phyloP scores from a whole-genome alignment of 35 echinoderm and acorn worm species.

The Diadema setosum region DNA sequence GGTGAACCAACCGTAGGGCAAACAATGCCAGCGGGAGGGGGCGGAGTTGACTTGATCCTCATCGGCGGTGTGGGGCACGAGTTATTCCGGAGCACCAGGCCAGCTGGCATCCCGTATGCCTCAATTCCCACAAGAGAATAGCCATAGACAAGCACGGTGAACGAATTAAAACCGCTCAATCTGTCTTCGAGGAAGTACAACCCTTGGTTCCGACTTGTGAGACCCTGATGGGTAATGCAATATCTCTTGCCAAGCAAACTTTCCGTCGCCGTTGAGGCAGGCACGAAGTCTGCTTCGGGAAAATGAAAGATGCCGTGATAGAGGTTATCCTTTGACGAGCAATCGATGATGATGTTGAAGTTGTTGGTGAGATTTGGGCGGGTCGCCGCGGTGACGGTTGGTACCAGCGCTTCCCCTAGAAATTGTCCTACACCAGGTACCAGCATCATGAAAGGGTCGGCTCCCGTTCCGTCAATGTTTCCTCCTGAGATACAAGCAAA shows the following conservation, averaged over 20 bases:
- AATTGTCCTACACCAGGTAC: slow-evolving; percentile 86
- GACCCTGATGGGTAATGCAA: slow-evolving; percentile 60
- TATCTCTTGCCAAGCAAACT: slow-evolving; percentile 36
- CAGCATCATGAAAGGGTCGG: slow-evolving; percentile 89
- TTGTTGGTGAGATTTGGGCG: slow-evolving; percentile 20
- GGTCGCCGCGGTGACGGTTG: slow-evolving; percentile 11
- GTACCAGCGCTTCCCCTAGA: slow-evolving; percentile 45
- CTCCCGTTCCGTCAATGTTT: slow-evolving; percentile 40
- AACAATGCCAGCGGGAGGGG: neutral
- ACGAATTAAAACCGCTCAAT: slow-evolving; percentile 27
- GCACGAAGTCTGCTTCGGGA: slow-evolving; percentile 43
- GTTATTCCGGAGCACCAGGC: slow-evolving; percentile 62
- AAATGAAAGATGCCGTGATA: slow-evolving; percentile 87
- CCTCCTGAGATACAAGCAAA: slow-evolving; percentile 34
- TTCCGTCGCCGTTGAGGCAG: neutral
- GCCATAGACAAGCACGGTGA: slow-evolving; percentile 63
- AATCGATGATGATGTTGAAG: slow-evolving; percentile 72
- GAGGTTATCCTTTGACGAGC: slow-evolving; percentile 35
- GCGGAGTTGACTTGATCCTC: neutral
- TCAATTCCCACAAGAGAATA: slow-evolving; percentile 24
- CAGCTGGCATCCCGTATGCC: slow-evolving; percentile 81
- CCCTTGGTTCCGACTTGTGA: neutral
- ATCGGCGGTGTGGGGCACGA: neutral
- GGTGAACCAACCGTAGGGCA: neutral
- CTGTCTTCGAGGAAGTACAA: slow-evolving; percentile 49